Evolutionary conservation across 2,797 vertebrate genomes (phyloP), one percentile per base, ranked within the genome.

Genomic region (Buceros bicornis): DNA sequence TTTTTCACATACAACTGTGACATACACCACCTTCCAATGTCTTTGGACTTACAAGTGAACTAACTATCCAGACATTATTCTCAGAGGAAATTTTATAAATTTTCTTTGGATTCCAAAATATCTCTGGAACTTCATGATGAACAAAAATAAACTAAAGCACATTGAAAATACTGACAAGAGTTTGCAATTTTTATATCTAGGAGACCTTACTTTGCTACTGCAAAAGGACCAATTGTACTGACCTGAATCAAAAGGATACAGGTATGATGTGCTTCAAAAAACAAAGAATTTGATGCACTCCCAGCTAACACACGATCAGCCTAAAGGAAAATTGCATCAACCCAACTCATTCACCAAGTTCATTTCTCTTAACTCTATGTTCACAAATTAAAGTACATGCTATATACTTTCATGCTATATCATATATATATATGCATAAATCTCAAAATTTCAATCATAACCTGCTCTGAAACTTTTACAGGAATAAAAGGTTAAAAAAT

Each of bases 211-310:
- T 89, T 92, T 80, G n/a, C 72, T 95, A 77, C 42, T 60, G 89
- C 62, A 86, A 93, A 95, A 91, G 37, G 53, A 84, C 51, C 13
- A 18, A 85, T 83, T 60, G 45, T 53, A 92, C 84, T 89, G 89
- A 56, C 40, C 67, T 87, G 53, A 81, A 79, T 42, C 54, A 81
- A 88, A 71, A 66, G 4, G 33, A 93, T 62, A 88, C 16, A 71
- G 45, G 42, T 22, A 70, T 62, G 16, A 53, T 16, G 11, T 73
- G 13, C 17, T 82, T 74, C 28, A 77, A 88, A 48, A 76, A 76
- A 77, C 10, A 50, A 48, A 66, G 6, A 71, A 72, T n/a, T 50
- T 42, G 29, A 76, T 84, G 33, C 33, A 54, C 31, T 89, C 73
- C 50, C 42, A 89, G 35, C 33, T 45, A 74, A 86, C 72, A 84